These are phyloP conservation scores for Meloidogyne exigua DNA, from an alignment of 1,140 invertebrate species.

Conservation along the genomic window DNA sequence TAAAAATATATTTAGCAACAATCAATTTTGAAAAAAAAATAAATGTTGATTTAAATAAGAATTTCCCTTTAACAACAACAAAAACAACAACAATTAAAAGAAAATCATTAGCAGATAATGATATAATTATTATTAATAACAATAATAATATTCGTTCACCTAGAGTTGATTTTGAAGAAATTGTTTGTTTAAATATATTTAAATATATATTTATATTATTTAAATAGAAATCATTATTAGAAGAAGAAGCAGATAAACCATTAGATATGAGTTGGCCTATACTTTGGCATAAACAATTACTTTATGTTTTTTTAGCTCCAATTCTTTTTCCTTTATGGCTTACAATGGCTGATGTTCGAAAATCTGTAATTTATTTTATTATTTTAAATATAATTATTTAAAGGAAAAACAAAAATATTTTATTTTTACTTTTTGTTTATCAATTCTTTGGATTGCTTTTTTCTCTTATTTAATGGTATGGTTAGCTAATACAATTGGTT, in stretches of 20 bases:
- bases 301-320: constrained; percentile 85
- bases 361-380: constrained; percentile 62
- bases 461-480: constrained; percentile 66
- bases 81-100: too few relatives aligned
- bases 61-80: background rate
- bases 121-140: background rate
- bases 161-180: constrained; percentile 46
- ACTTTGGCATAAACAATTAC: constrained; percentile 78
- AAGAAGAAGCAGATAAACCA: constrained; percentile 68
- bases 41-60: background rate
- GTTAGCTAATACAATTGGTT: constrained; percentile 66
- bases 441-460: constrained; percentile 71
- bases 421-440: background rate
- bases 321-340: constrained; percentile 92
- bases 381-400: background rate
- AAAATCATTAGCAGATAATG: constrained; percentile 1
- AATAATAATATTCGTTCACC: constrained; percentile 34
- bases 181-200: background rate
- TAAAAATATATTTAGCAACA: background rate
- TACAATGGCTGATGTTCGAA: constrained; percentile 67
- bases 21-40: background rate
- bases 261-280: constrained; percentile 71
- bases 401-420: constrained; percentile 5
- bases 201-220: background rate
- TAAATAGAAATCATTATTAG: constrained; percentile 34